A percentile compares a stretch with the other conserved stretches of the same genome.
Conservation (phyloP, 2,888 invertebrate species). For the Cataglyphis rosenhaueri region DNA sequence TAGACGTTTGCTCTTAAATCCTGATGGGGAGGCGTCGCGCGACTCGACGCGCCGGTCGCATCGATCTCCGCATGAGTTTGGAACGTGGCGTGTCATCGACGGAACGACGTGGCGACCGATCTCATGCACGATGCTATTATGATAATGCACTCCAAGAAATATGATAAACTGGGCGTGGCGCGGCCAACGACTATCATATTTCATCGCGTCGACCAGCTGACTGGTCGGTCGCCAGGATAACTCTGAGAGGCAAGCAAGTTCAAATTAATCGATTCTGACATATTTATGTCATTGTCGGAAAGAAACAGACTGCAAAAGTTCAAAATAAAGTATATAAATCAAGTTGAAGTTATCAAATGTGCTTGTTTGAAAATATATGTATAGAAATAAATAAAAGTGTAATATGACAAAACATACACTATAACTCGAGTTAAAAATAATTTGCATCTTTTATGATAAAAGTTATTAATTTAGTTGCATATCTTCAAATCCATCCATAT, state of each 20-base stretch:
- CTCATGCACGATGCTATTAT: slow-evolving; percentile 76
- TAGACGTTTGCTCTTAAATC: slow-evolving; percentile 31
- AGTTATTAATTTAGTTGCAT: slow-evolving; percentile 14
- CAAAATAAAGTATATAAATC: background rate
- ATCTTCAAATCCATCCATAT: background rate
- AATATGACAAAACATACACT: background rate
- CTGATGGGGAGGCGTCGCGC: background rate
- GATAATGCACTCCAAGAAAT: slow-evolving; percentile 76
- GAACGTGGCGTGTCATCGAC: slow-evolving; percentile 50
- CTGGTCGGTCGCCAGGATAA: slow-evolving; percentile 54
- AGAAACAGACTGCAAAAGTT: background rate
- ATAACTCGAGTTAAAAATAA: background rate
- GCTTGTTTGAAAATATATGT: background rate
- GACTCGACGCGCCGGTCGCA: slow-evolving; percentile 38
- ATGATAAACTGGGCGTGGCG: slow-evolving; percentile 75
- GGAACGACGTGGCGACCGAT: slow-evolving; percentile 60
- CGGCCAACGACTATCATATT: slow-evolving; percentile 79
- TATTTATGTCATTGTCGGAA: background rate
- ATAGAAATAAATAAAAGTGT: background rate
- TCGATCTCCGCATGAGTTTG: slow-evolving; percentile 62
- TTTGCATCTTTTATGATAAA: background rate
- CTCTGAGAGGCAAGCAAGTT: slow-evolving; percentile 3
- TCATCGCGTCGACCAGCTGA: slow-evolving; percentile 74
- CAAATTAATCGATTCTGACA: slow-evolving; percentile 25
- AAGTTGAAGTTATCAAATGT: background rate